These are phyloP conservation scores for Anser brachyrhynchus DNA, from an alignment of 2,113 vertebrate species.

Conservation along the genomic window DNA sequence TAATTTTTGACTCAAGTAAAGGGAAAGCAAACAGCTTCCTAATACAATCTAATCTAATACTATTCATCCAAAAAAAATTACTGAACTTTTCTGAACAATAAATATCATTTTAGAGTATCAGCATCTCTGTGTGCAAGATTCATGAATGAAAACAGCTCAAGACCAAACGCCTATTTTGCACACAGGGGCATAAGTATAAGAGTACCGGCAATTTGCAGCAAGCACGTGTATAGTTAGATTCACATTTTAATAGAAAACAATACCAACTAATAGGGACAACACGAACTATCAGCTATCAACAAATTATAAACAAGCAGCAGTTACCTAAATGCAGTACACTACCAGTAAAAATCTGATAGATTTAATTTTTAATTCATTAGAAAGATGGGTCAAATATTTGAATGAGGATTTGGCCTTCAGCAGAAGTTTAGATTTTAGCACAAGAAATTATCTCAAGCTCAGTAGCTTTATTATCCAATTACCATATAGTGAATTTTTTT, in stretches of 20 bases:
- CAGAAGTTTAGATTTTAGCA: constrained; percentile 2
- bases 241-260: not conserved
- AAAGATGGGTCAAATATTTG: not conserved
- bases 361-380: not conserved
- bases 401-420: not conserved
- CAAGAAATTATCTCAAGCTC: constrained; percentile 19
- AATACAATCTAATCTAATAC: not conserved
- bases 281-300: not conserved
- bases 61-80: not conserved
- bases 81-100: not conserved
- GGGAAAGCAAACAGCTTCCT: not conserved
- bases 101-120: not conserved
- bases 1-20: not conserved
- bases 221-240: not conserved
- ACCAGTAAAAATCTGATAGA: not conserved
- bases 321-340: not conserved
- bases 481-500: constrained; percentile 26
- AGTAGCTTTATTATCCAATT: constrained; percentile 55
- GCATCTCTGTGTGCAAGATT: not conserved
- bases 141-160: not conserved
- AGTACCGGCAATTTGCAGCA: not conserved
- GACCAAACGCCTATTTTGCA: not conserved
- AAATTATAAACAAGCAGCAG: not conserved
- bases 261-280: not conserved
- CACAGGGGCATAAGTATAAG: not conserved